phyloP scores from a whole-genome alignment of 2,113 vertebrate species.

The Castor canadensis region DNA sequence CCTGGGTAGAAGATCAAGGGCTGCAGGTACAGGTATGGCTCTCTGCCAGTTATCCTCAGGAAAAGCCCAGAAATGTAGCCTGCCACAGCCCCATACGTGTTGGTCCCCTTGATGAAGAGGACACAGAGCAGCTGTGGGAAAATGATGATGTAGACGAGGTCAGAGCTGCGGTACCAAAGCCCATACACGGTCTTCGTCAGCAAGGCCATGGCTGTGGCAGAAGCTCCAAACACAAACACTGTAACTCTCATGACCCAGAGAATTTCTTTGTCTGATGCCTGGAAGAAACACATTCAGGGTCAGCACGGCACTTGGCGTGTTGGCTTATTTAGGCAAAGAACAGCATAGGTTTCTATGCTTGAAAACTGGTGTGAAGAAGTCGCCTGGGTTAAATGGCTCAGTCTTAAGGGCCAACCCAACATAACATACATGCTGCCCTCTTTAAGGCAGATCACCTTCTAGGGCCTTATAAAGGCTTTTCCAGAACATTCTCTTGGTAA shows the following conservation, averaged over 20 bases:
- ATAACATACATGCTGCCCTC: background rate
- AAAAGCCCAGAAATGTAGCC: constrained; percentile 94
- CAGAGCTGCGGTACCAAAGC: constrained; percentile 98
- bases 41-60: constrained; percentile 94
- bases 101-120: constrained; percentile 96
- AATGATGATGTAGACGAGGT: constrained; percentile 98
- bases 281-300: constrained; percentile 66
- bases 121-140: constrained; percentile 97
- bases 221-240: constrained; percentile 93
- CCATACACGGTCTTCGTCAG: constrained; percentile 95
- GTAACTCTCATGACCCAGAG: constrained; percentile 97
- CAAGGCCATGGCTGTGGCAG: constrained; percentile 96
- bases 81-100: constrained; percentile 95
- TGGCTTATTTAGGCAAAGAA: background rate
- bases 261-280: constrained; percentile 97
- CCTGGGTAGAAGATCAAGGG: constrained; percentile 96
- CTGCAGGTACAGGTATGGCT: constrained; percentile 94
- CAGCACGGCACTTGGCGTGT: background rate
- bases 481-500: background rate
- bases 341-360: background rate
- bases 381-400: background rate
- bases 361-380: background rate
- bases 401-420: background rate
- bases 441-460: background rate
- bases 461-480: background rate